Conservation (phyloP, 2,888 invertebrate genomes). For the Rhagium mordax region DNA sequence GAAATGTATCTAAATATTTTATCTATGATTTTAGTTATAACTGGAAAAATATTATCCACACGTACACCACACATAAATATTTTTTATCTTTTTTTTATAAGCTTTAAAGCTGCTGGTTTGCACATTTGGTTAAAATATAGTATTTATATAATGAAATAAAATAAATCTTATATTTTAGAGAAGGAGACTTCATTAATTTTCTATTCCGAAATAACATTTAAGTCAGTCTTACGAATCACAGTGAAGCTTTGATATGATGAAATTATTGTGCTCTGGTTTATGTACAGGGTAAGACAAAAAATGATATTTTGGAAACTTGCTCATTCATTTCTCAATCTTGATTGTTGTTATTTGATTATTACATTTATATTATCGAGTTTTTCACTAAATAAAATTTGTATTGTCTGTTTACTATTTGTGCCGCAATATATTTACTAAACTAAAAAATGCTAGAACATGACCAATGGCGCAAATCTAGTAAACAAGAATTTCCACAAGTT, state of each 20-base stretch:
- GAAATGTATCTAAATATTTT: slow-evolving; percentile 68
- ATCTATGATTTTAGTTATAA: slow-evolving; percentile 63
- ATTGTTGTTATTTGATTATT: neutral
- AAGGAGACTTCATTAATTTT: slow-evolving; percentile 61
- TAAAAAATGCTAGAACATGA: neutral
- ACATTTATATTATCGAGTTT: neutral
- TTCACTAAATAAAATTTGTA: neutral
- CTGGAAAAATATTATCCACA: slow-evolving; percentile 66
- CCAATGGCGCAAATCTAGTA: neutral
- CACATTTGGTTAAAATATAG: slow-evolving; percentile 42
- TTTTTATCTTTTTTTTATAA: slow-evolving; percentile 58
- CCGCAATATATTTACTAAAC: neutral
- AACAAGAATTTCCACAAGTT: too few relatives aligned
- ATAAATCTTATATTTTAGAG: slow-evolving; percentile 53
- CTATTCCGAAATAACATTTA: slow-evolving; percentile 71
- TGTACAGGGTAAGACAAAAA: slow-evolving; percentile 53
- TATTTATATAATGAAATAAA: slow-evolving; percentile 33
- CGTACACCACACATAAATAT: slow-evolving; percentile 65
- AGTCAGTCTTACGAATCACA: slow-evolving; percentile 74
- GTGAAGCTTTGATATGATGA: slow-evolving; percentile 74
- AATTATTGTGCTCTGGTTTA: slow-evolving; percentile 71
- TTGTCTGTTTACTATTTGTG: neutral
- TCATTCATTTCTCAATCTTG: neutral
- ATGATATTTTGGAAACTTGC: slow-evolving; percentile 35
- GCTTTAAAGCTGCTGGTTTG: slow-evolving; percentile 66